These are phyloP conservation scores for Ophraella communa DNA, from an alignment of 2,888 invertebrate genomes.

Conservation along the genomic window DNA sequence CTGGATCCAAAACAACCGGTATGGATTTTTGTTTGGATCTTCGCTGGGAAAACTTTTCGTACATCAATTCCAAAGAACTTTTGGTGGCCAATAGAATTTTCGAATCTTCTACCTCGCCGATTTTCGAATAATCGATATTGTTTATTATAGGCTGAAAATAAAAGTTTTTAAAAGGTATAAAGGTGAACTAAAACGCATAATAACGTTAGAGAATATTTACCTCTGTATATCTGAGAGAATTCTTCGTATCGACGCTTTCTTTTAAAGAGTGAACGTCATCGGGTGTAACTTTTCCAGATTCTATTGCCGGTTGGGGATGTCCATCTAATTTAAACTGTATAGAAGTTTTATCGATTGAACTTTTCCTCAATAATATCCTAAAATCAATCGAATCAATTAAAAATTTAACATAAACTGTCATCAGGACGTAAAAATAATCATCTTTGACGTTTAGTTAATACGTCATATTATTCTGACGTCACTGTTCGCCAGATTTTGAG, in stretches of 20 bases:
- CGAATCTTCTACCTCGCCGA: conserved; percentile 35
- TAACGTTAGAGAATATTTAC: not conserved
- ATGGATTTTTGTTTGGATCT: too few relatives aligned
- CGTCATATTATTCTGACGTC: too few relatives aligned
- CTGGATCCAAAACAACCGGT: too few relatives aligned
- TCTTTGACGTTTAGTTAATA: too few relatives aligned
- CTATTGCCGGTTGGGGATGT: not conserved
- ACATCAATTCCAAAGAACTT: conserved; percentile 44
- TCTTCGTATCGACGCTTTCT: not conserved
- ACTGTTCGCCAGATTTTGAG: too few relatives aligned
- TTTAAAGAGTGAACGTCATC: not conserved
- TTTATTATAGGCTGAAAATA: not conserved
- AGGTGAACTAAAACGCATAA: too few relatives aligned
- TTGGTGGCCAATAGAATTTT: conserved; percentile 39
- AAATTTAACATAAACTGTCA: not conserved
- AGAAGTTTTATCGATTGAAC: not conserved
- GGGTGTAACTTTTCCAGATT: not conserved
- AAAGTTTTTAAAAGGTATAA: not conserved
- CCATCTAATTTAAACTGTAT: not conserved
- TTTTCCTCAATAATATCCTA: not conserved
- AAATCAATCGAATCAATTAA: not conserved
- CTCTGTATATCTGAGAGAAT: not conserved
- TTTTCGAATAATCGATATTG: conserved; percentile 30
- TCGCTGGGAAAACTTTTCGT: too few relatives aligned
- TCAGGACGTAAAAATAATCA: not conserved